Base-by-base conservation (phyloP, 2,888 invertebrate species). In the Gibbula magus region DNA sequence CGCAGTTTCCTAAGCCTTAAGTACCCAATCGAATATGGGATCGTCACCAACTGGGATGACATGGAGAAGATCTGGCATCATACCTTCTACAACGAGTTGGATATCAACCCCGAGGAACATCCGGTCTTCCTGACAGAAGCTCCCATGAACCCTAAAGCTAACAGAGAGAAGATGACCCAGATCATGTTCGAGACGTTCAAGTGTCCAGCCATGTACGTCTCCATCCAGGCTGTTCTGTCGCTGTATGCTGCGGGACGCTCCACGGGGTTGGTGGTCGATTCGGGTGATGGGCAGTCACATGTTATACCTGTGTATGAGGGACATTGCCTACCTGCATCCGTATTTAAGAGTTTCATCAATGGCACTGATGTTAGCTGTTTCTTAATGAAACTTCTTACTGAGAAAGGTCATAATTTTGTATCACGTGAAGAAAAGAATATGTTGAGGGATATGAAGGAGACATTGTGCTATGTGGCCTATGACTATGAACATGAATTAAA, bases 231-330 rank as follows among this genome's bases (percentile, higher is more conserved):
- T 87, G 97, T 97, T 84, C 95, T 97, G 88, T 97, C 97, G 87
- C 94, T 97, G 92, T 97, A 97, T 94, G 97, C 97, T 86, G 97
- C 97, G 93, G 97, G 97, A 92, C 96, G 97, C 94, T 97, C 97
- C 94, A 97, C 97, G 88, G 97, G 97, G 94, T 96, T 97, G 92
- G 97, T 97, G 86, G 94, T 97, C 92, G 97, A 97, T 94, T 96
- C 96, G 82, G 97, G 97, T 88, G 97, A 97, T 94, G 97, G 97
- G 94, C 97, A 97, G 76, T 96, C 97, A 82, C 97, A 97, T 95
- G 97, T 96, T 82, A 97, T 97, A 81, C 97, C 97, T 93, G 97
- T 75, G 76, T 86, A 56, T 77, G 85, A 70, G 94, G 97, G 93
- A 85, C 94, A 93, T 82, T 93, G 93, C 80, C 91, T 94, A 45